These are phyloP conservation scores for Falco punctatus DNA, from an alignment of 2,113 vertebrate genomes.

Conservation along the genomic window DNA sequence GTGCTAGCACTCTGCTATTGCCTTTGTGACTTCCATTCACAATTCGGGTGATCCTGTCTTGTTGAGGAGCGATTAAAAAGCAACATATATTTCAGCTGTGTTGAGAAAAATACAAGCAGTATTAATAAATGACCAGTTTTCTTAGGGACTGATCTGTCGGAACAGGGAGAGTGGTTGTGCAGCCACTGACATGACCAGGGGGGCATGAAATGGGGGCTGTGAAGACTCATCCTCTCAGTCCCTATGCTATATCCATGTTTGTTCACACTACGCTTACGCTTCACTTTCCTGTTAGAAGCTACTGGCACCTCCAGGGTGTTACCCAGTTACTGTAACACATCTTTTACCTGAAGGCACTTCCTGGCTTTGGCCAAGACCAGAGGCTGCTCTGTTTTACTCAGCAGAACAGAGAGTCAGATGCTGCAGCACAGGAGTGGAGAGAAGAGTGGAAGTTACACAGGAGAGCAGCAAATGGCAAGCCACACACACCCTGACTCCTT, in stretches of 20 bases:
- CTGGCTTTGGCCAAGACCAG: neutral
- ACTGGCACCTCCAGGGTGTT: neutral
- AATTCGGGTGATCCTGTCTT: neutral
- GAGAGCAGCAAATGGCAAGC: neutral
- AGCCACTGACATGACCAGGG: neutral
- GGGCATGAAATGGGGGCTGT: neutral
- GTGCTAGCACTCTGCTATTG: neutral
- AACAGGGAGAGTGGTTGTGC: neutral
- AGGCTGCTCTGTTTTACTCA: neutral
- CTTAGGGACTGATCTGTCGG: neutral
- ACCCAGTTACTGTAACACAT: neutral
- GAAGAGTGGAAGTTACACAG: neutral
- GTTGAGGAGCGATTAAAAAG: neutral
- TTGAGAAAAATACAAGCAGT: neutral
- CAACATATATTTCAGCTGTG: neutral
- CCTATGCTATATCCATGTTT: accelerated
- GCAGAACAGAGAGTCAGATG: neutral
- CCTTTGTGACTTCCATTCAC: neutral
- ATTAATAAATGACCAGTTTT: neutral
- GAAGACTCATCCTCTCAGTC: neutral
- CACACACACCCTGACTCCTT: accelerated
- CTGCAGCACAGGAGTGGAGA: neutral
- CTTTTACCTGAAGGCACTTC: neutral
- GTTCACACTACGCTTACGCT: neutral
- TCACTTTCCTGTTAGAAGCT: neutral